Conservation (phyloP, 2,888 invertebrate genomes). For the Calliphora vomitoria region DNA sequence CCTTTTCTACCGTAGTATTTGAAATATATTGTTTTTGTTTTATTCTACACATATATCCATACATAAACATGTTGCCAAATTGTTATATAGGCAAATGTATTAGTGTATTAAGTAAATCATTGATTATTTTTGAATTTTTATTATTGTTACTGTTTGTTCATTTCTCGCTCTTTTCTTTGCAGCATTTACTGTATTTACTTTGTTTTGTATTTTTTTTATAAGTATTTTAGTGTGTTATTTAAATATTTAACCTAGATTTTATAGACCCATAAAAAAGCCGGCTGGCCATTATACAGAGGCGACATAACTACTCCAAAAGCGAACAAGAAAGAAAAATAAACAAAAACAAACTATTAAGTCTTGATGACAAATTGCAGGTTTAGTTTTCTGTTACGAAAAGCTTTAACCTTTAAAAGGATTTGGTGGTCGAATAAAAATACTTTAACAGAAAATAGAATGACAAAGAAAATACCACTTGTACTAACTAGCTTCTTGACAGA, state of each 20-base stretch:
- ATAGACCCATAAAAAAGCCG: conserved; percentile 60
- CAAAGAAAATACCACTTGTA: too few species aligned
- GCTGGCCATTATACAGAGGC: conserved; percentile 44
- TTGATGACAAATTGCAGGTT: conserved; percentile 44
- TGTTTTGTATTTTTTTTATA: neutral
- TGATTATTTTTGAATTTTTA: conserved; percentile 56
- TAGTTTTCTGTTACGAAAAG: neutral
- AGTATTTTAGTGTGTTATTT: conserved; percentile 20
- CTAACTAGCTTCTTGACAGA: too few species aligned
- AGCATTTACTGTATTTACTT: conserved; percentile 30
- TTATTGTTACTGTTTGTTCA: conserved; percentile 14
- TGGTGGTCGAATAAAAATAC: neutral
- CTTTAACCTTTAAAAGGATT: conserved; percentile 46
- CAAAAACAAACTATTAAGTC: conserved; percentile 31
- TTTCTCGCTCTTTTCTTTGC: conserved; percentile 19
- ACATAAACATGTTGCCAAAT: neutral
- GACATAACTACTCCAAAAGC: neutral
- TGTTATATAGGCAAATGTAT: neutral
- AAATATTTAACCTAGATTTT: conserved; percentile 65
- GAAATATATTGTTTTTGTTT: neutral
- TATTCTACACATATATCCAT: too few species aligned
- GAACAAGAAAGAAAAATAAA: conserved; percentile 18
- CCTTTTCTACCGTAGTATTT: conserved; percentile 25
- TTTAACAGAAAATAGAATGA: neutral
- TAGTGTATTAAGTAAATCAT: conserved; percentile 40